These are phyloP conservation scores for Philereme transversata DNA, from an alignment of 2,888 invertebrate genomes.

Conservation along the genomic window DNA sequence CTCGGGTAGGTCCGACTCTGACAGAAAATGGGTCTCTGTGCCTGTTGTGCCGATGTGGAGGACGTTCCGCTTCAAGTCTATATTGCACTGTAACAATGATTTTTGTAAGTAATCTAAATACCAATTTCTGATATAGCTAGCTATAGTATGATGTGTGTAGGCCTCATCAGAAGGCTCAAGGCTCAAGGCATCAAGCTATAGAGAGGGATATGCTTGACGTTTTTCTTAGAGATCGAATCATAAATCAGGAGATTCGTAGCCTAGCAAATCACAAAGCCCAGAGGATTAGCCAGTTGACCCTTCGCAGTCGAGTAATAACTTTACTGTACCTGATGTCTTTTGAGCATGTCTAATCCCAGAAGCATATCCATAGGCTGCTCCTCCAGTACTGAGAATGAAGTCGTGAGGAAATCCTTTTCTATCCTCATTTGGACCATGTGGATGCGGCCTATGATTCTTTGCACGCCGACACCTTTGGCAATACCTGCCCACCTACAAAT, in stretches of 20 bases:
- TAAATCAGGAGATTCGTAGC: too few species aligned
- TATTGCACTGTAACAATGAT: slow-evolving; percentile 87
- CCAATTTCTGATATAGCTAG: too few species aligned
- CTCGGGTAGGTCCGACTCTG: slow-evolving; percentile 86
- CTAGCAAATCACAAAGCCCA: background rate
- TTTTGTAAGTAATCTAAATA: too few species aligned
- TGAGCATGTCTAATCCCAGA: slow-evolving; percentile 98
- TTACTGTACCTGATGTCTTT: slow-evolving; percentile 92
- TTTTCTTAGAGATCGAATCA: too few species aligned
- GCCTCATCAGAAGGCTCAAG: too few species aligned
- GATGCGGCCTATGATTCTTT: slow-evolving; percentile 97
- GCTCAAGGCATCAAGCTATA: too few species aligned
- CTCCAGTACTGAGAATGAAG: slow-evolving; percentile 97
- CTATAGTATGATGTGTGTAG: too few species aligned
- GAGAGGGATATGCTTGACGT: too few species aligned
- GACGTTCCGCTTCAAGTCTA: slow-evolving; percentile 94
- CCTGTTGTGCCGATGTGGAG: slow-evolving; percentile 97
- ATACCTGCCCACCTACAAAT: slow-evolving; percentile 93
- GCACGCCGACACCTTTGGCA: slow-evolving; percentile 98
- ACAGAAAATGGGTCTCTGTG: slow-evolving; percentile 94
- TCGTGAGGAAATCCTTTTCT: slow-evolving; percentile 95
- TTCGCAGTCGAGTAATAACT: background rate
- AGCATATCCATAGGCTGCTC: slow-evolving; percentile 99
- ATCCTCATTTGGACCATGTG: slow-evolving; percentile 99
- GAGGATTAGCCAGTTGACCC: background rate